These are phyloP conservation scores for Amphiprion percula DNA, from an alignment of 2,113 vertebrate species.

Conservation along the genomic window DNA sequence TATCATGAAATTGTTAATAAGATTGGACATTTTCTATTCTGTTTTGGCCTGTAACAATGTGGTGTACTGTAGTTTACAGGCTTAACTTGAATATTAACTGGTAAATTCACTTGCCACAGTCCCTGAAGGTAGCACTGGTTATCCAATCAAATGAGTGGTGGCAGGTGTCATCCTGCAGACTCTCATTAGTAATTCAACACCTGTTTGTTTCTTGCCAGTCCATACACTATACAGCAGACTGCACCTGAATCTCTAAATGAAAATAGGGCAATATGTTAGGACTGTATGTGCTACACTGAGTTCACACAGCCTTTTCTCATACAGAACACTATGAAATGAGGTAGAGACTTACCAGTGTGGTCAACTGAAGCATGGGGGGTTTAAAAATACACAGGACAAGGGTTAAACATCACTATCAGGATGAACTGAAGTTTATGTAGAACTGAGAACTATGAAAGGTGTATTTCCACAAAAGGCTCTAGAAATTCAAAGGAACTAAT, in stretches of 20 bases:
- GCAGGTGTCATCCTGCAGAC: conserved; percentile 5
- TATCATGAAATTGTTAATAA: too few species aligned
- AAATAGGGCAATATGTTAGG: not conserved
- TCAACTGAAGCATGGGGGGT: conserved; percentile 76
- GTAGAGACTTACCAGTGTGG: conserved; percentile 76
- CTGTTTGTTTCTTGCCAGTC: not conserved
- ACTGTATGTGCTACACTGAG: not conserved
- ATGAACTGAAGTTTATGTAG: not conserved
- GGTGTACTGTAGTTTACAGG: too few species aligned
- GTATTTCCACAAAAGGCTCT: not conserved
- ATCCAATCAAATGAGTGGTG: not conserved
- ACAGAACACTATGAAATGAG: conserved; percentile 30
- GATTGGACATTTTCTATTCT: too few species aligned
- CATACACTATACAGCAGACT: not conserved
- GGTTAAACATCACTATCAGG: conserved; percentile 44
- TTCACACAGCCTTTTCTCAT: not conserved
- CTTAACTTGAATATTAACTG: too few species aligned
- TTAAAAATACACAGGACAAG: conserved; percentile 42
- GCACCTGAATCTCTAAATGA: not conserved
- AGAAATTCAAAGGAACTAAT: not conserved
- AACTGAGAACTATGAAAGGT: not conserved
- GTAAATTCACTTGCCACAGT: too few species aligned
- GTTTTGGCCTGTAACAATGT: too few species aligned
- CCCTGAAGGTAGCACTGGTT: not conserved
- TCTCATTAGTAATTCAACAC: conserved; percentile 60